Evolutionary conservation across 2,888 invertebrate genomes (phyloP).

Genomic region (Heliconius cydno): DNA sequence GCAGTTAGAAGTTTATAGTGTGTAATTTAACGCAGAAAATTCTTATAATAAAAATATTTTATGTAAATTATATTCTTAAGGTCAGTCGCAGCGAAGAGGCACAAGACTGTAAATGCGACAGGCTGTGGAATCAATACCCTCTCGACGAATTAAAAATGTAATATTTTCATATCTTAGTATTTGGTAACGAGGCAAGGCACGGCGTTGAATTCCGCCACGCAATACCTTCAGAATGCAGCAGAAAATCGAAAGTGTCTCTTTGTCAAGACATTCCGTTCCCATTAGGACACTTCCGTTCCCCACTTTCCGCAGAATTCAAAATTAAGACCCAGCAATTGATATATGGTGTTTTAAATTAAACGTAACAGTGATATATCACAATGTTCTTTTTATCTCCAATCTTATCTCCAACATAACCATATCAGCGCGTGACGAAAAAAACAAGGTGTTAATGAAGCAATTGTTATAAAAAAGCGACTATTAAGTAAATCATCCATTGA

Average conservation of each 20-base stretch:
- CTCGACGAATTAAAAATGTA: neutral
- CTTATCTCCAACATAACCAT: conserved; percentile 7
- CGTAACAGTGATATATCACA: conserved; percentile 1
- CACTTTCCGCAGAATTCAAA: neutral
- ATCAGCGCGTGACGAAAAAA: conserved; percentile 9
- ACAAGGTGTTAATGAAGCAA: conserved; percentile 40
- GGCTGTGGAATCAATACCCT: neutral
- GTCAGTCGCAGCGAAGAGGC: neutral
- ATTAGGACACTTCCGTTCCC: neutral
- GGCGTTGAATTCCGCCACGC: neutral
- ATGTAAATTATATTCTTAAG: neutral
- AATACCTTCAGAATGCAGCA: neutral
- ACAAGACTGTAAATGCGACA: neutral
- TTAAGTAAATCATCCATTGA: conserved; percentile 38
- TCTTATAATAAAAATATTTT: neutral
- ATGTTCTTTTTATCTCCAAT: neutral
- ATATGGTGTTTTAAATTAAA: conserved; percentile 5
- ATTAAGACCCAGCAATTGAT: neutral
- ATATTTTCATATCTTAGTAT: neutral
- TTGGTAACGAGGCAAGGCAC: neutral
- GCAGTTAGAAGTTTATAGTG: neutral
- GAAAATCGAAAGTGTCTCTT: too few relatives aligned
- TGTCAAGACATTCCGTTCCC: neutral
- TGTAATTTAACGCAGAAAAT: neutral
- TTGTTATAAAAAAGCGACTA: conserved; percentile 32